Percentiles rank a stretch among this genome's conserved stretches.
Conservation (phyloP, 2,113 vertebrate species). For the Asarcornis scutulata region DNA sequence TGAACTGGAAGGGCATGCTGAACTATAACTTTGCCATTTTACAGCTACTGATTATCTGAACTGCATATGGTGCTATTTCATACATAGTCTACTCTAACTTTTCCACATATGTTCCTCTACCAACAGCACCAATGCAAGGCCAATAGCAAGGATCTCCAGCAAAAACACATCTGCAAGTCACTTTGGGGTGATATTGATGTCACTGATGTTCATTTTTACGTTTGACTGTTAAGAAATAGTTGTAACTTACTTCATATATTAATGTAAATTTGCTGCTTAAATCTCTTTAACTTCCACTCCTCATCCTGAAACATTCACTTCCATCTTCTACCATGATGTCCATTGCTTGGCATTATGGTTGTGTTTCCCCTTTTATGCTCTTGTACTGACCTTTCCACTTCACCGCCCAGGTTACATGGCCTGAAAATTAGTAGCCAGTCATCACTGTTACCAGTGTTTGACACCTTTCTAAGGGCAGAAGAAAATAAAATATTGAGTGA, state of each 20-base stretch:
- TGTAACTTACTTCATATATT: not conserved
- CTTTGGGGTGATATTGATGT: not conserved
- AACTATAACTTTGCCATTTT: not conserved
- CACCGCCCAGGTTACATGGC: rapidly evolving
- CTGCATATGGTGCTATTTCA: not conserved
- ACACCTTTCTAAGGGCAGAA: not conserved
- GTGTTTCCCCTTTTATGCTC: not conserved
- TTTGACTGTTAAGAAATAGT: not conserved
- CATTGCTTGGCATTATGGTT: not conserved
- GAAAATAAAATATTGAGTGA: not conserved
- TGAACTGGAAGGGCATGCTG: not conserved
- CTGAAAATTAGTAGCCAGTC: not conserved
- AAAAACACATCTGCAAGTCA: not conserved
- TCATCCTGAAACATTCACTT: not conserved
- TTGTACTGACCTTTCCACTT: not conserved
- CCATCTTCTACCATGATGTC: not conserved
- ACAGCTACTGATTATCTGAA: not conserved
- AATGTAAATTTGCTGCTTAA: not conserved
- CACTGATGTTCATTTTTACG: not conserved
- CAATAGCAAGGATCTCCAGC: not conserved
- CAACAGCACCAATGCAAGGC: not conserved
- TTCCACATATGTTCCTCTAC: not conserved
- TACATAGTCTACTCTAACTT: not conserved
- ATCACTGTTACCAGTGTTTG: not conserved
- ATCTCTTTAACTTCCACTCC: not conserved